phyloP scores from a whole-genome alignment of 2,113 vertebrate genomes.

The Nematolebias whitei region DNA sequence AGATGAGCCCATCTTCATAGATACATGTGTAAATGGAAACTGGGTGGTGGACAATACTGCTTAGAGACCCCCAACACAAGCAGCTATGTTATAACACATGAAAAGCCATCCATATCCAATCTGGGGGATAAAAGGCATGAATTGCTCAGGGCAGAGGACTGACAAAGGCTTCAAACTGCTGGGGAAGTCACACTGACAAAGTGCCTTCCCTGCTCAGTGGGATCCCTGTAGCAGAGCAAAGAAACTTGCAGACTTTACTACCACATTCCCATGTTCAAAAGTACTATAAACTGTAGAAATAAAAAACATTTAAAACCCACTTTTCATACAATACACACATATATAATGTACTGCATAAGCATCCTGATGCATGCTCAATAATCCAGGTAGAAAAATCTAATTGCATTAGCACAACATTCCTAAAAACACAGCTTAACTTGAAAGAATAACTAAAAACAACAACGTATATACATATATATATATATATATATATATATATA shows the following conservation, averaged over 20 bases:
- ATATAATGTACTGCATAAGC: not conserved
- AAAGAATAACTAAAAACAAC: not conserved
- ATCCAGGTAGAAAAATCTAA: too few species aligned
- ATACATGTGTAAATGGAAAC: slow-evolving; percentile 24
- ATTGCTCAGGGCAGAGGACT: slow-evolving; percentile 34
- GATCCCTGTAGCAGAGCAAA: slow-evolving; percentile 4
- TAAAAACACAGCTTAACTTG: not conserved
- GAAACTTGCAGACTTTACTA: slow-evolving; percentile 1
- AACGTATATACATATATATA: too few species aligned
- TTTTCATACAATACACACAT: slow-evolving; percentile 4
- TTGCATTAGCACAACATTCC: not conserved
- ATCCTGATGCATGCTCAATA: too few species aligned
- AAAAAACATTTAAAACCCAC: slow-evolving; percentile 7
- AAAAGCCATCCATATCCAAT: slow-evolving; percentile 60
- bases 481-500: too few species aligned
- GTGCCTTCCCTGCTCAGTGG: slow-evolving; percentile 22
- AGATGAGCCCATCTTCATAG: slow-evolving; percentile 18
- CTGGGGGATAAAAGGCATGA: slow-evolving; percentile 53
- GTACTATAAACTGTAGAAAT: not conserved
- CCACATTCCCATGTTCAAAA: not conserved
- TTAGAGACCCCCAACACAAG: slow-evolving; percentile 12
- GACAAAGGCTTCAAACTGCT: slow-evolving; percentile 40
- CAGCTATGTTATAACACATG: slow-evolving; percentile 53
- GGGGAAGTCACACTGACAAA: slow-evolving; percentile 45
- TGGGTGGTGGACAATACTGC: slow-evolving; percentile 35